Evolutionary conservation across 92 coral and sea anemone species (phyloP).

Genomic region (Isaurus tuberculatus): DNA sequence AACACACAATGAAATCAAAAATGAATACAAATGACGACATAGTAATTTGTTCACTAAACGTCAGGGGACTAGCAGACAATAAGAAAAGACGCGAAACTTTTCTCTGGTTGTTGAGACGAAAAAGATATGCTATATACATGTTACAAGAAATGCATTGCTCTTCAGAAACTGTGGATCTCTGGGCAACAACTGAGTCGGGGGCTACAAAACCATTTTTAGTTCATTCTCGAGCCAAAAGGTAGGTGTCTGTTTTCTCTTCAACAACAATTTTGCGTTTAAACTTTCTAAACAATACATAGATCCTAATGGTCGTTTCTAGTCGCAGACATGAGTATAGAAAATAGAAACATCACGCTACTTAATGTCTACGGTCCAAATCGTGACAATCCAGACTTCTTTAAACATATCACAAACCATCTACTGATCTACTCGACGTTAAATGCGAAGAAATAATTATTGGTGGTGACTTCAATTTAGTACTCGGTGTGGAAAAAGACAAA

Average conservation of each 20-base stretch:
- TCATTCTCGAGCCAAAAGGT: constrained; percentile 6
- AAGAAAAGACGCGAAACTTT: constrained; percentile 11
- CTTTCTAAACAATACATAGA: constrained; percentile 10
- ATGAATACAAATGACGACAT: not conserved
- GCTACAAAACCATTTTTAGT: constrained; percentile 15
- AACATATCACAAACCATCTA: not conserved
- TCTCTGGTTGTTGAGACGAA: not conserved
- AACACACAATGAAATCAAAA: not conserved
- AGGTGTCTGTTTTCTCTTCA: not conserved
- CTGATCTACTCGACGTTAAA: constrained; percentile 6
- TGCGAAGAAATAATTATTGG: not conserved
- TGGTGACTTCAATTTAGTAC: not conserved
- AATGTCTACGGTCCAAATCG: constrained; percentile 12
- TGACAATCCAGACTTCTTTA: constrained; percentile 22
- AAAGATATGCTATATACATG: constrained; percentile 10
- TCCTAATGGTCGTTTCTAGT: constrained; percentile 10
- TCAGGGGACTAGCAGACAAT: not conserved
- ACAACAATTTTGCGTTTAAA: constrained; percentile 3
- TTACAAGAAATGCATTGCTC: constrained; percentile 15
- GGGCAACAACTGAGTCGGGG: constrained; percentile 18
- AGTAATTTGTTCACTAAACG: too few relatives aligned
- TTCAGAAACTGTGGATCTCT: constrained; percentile 20
- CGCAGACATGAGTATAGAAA: constrained; percentile 16
- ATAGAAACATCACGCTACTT: constrained; percentile 13
- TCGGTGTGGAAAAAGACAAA: not conserved